These are phyloP conservation scores for Cichlasoma orientale DNA, from an alignment of 2,797 vertebrate genomes.

Conservation along the genomic window DNA sequence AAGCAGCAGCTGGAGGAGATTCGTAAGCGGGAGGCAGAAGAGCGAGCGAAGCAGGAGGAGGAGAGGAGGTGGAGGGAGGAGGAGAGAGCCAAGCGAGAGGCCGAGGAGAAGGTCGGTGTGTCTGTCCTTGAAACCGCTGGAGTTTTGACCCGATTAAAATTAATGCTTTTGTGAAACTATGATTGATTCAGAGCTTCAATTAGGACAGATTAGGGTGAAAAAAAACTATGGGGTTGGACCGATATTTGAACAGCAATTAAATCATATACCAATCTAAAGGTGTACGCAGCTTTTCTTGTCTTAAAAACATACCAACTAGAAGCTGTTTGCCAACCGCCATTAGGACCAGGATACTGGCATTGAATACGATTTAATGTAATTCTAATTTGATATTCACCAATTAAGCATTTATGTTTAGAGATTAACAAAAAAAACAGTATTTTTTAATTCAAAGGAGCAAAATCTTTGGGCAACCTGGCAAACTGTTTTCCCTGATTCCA, in stretches of 20 bases:
- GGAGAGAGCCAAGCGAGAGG: slow-evolving; percentile 87
- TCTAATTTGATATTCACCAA: background rate
- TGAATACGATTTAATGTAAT: background rate
- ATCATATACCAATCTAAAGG: background rate
- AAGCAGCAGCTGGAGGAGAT: slow-evolving; percentile 97
- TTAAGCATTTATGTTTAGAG: no score
- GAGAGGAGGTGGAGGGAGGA: slow-evolving; percentile 91
- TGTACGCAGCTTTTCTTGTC: background rate
- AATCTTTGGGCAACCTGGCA: background rate
- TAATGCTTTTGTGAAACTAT: background rate
- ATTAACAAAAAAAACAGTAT: no score
- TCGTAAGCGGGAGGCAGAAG: slow-evolving; percentile 92
- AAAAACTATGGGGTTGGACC: background rate
- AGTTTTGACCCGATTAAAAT: background rate
- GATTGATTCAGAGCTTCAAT: background rate
- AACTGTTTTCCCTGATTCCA: background rate
- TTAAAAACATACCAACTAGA: background rate
- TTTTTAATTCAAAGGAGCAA: background rate
- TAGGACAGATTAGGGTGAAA: background rate
- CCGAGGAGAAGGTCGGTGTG: slow-evolving; percentile 92
- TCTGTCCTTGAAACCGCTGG: slow-evolving; percentile 2
- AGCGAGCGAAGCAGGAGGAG: slow-evolving; percentile 90
- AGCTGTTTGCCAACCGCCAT: background rate
- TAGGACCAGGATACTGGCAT: background rate
- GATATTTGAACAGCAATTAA: background rate